phyloP scores from a whole-genome alignment of 2,797 vertebrate species.

The Peromyscus eremicus region DNA sequence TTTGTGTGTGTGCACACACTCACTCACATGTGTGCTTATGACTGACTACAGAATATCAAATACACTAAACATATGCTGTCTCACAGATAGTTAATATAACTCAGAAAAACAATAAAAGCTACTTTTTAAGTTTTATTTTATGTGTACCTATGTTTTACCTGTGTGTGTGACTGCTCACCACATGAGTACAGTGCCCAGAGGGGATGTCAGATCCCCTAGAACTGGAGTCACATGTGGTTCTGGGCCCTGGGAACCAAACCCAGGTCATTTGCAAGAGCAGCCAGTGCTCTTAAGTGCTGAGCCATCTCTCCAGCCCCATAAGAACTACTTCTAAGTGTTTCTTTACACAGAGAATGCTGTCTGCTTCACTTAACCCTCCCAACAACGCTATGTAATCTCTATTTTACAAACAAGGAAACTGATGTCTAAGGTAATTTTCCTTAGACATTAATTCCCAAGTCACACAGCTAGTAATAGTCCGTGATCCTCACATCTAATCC shows the following conservation, averaged over 20 bases:
- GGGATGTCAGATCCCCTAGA: not conserved
- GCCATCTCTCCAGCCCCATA: not conserved
- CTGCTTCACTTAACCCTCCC: not conserved
- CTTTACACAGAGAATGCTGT: constrained; percentile 2
- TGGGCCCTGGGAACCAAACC: not conserved
- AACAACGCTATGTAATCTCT: not conserved
- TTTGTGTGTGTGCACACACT: not conserved
- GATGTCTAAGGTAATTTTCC: not conserved
- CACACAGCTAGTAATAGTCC: not conserved
- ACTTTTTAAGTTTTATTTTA: not conserved
- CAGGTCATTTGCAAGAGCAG: not conserved
- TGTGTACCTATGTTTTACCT: not conserved
- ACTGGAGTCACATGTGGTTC: not conserved
- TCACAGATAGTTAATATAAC: constrained; percentile 46
- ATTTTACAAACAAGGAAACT: constrained; percentile 39
- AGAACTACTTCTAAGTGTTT: constrained; percentile 6
- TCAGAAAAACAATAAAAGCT: constrained; percentile 8
- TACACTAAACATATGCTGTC: not conserved
- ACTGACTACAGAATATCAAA: not conserved
- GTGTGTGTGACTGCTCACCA: not conserved
- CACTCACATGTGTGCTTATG: not conserved
- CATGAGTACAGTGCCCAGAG: not conserved
- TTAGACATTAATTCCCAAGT: constrained; percentile 39
- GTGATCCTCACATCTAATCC: constrained; percentile 11
- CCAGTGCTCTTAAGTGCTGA: not conserved